Evolutionary conservation across 2,113 vertebrate genomes (phyloP), one percentile per base, ranked within the genome.

Genomic region (Onychostoma macrolepis): DNA sequence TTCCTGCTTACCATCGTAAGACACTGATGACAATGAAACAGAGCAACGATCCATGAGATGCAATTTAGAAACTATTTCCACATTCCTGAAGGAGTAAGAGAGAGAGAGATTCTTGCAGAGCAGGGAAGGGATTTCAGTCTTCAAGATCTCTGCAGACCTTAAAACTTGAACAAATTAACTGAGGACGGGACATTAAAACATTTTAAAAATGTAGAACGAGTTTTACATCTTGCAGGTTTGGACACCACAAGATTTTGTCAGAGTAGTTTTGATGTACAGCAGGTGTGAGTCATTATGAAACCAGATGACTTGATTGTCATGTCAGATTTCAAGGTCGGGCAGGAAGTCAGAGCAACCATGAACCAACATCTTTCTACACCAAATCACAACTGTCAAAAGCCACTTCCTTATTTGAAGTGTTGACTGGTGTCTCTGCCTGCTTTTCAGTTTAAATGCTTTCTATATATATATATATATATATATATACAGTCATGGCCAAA

Each of bases 311-410:
- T 65, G 4, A 28, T 65, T 45, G 26, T 75, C 1, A 3, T 36
- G 72, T 30, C 17, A 48, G 38, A 82, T 82, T 45, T 82, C 6
- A 65, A 19, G 6, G 15, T 21, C 0, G 26, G n/a, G n/a, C 63
- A 50, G 80, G 41, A 83, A 83, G 36, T 43, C 21, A 10, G 19
- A 69, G 63, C 4, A 50, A 69, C 4, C 36, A 1, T 79, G 30
- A 63, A 2, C 10, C 4, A 79, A 79, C 77, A 50, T 30, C 48
- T 53, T 79, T 56, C 17, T 24, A 8, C 75, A 50, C 17, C 28
- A 83, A 83, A 83, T 69, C 63, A 48, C 63, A 36, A 83, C 81
- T 69, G 81, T 71, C 28, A 83, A 69, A 67, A 71, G 11, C 41
- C 81, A 71, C 81, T 71, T 83, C 81, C 81, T 71, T 30, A 0